Conservation (phyloP, 2,888 invertebrate species). For the Drosophila testacea region DNA sequence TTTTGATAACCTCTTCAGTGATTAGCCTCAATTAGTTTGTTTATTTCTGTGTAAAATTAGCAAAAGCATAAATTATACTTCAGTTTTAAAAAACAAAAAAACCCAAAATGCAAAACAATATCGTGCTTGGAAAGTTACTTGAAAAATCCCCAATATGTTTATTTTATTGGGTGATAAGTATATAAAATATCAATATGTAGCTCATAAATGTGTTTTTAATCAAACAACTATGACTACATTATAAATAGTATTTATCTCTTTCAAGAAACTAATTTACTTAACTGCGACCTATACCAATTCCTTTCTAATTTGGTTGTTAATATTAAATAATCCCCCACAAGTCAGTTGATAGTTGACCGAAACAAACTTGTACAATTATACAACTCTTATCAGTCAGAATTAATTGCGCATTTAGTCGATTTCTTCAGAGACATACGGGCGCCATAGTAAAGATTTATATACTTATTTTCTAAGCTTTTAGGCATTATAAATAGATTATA, state of each 20-base stretch:
- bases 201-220: neutral
- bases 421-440: slow-evolving; percentile 21
- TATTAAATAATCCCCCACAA: neutral
- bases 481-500: slow-evolving; percentile 2
- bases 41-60: slow-evolving; percentile 53
- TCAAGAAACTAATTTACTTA: neutral
- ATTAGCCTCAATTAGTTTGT: slow-evolving; percentile 43
- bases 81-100: slow-evolving; percentile 35
- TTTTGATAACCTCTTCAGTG: slow-evolving; percentile 5
- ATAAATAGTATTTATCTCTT: neutral
- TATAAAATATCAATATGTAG: neutral
- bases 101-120: slow-evolving; percentile 28
- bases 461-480: neutral
- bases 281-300: slow-evolving; percentile 3
- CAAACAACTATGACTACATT: neutral
- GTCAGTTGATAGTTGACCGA: slow-evolving; percentile 8
- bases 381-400: slow-evolving; percentile 24
- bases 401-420: slow-evolving; percentile 6
- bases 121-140: slow-evolving; percentile 24
- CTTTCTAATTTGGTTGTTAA: neutral
- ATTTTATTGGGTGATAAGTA: neutral
- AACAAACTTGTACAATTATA: neutral
- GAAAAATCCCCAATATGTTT: neutral
- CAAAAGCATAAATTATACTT: slow-evolving; percentile 50
- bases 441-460: slow-evolving; percentile 15